Evolutionary conservation across 2,113 vertebrate species (phyloP), one percentile per base, ranked within the genome.

Genomic region (Engraulis encrasicolus): DNA sequence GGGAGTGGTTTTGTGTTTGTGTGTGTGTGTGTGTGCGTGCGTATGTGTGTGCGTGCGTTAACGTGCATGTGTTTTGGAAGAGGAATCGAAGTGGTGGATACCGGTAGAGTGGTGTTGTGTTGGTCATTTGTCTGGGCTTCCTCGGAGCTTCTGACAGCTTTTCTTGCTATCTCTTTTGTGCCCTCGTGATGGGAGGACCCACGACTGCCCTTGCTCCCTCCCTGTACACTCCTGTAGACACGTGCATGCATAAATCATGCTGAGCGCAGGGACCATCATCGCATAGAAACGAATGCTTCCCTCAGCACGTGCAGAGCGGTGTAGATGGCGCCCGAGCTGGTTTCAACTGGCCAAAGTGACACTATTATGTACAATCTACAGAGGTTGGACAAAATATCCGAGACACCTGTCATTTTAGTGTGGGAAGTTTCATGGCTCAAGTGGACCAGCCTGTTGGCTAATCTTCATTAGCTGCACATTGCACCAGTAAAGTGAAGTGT

Each of bases 191-290:
- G n/a, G n/a, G n/a, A n/a, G n/a, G n/a, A n/a, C n/a, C n/a, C n/a
- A n/a, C n/a, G n/a, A n/a, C n/a, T n/a, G n/a, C n/a, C n/a, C n/a
- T n/a, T n/a, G n/a, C n/a, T n/a, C n/a, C n/a, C n/a, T n/a, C n/a
- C 18, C 19, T 58, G 20, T 12, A 31, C 23, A 66, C 58, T 66
- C 23, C 23, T 14, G 23, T n/a, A 66, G 31, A 27, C n/a, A n/a
- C n/a, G n/a, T n/a, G n/a, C n/a, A 66, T 66, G 58, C 58, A 66
- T 66, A 66, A 66, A 31, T 66, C 58, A 66, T 9, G 27, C 58
- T 27, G 58, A 15, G 6, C 58, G 6, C 58, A 66, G 23, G 58
- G 31, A n/a, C n/a, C n/a, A n/a, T n/a, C n/a, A 66, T 66, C n/a
- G 14, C 1, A 14, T 14, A 2, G 23, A 66, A 31, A 31, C 4